These are phyloP conservation scores for Cephus rjabovi DNA, from an alignment of 2,888 invertebrate species.

Conservation along the genomic window DNA sequence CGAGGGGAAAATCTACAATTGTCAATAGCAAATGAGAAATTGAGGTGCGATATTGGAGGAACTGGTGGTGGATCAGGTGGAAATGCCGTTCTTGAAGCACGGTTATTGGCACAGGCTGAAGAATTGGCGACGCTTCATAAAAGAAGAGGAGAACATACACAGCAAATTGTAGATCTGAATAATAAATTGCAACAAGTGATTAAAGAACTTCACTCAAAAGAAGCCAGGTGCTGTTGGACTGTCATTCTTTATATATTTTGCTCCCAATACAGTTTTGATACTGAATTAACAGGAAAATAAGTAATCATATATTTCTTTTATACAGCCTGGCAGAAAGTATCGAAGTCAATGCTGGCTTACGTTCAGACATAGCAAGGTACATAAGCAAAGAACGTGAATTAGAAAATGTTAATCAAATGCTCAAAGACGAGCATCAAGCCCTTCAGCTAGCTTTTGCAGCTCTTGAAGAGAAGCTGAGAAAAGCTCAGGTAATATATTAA, in stretches of 20 bases:
- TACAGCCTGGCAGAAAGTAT: slow-evolving; percentile 78
- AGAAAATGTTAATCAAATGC: slow-evolving; percentile 86
- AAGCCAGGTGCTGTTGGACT: slow-evolving; percentile 69
- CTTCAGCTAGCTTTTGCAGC: slow-evolving; percentile 90
- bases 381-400: slow-evolving; percentile 80
- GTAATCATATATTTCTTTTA: neutral
- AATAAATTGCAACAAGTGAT: slow-evolving; percentile 87
- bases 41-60: slow-evolving; percentile 72
- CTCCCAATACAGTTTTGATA: neutral
- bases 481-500: slow-evolving; percentile 74
- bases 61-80: slow-evolving; percentile 69
- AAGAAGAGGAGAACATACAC: slow-evolving; percentile 91
- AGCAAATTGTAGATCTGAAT: slow-evolving; percentile 92
- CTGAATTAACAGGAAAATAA: too few species aligned
- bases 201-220: slow-evolving; percentile 79
- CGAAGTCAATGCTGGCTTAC: slow-evolving; percentile 74
- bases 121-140: slow-evolving; percentile 92
- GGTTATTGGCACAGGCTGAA: slow-evolving; percentile 88
- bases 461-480: slow-evolving; percentile 89
- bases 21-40: slow-evolving; percentile 86
- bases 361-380: slow-evolving; percentile 80
- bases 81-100: slow-evolving; percentile 85
- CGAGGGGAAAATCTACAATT: slow-evolving; percentile 87
- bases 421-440: slow-evolving; percentile 95
- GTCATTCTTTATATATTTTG: slow-evolving; percentile 8